Percentiles rank a stretch among this genome's conserved stretches.
phyloP scores from a whole-genome alignment of 2,113 vertebrate genomes.

The Corythornis madagascariensis region DNA sequence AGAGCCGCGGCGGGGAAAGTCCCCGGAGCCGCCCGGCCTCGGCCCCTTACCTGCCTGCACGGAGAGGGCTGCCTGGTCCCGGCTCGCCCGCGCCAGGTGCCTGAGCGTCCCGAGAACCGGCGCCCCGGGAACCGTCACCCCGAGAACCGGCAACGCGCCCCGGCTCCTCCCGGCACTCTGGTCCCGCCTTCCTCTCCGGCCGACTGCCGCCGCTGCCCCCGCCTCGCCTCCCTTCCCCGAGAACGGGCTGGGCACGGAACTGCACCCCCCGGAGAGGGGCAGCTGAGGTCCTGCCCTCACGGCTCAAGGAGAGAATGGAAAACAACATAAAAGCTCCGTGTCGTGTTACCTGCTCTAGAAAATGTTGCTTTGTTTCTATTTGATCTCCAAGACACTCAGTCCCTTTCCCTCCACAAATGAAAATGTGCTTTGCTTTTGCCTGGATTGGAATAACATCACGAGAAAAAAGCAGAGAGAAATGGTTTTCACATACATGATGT shows the following conservation, averaged over 20 bases:
- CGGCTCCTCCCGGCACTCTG: not conserved
- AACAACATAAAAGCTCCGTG: not conserved
- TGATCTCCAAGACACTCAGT: not conserved
- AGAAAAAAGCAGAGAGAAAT: not conserved
- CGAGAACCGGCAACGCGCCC: too few species aligned
- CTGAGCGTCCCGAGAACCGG: not conserved
- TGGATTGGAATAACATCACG: not conserved
- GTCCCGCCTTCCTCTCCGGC: not conserved
- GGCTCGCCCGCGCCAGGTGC: not conserved
- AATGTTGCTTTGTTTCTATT: not conserved
- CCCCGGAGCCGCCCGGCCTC: not conserved
- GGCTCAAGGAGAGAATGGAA: not conserved
- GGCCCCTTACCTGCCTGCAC: not conserved
- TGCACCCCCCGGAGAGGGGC: rapidly evolving
- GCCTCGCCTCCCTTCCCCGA: not conserved
- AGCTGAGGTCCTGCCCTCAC: not conserved
- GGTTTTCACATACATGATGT: not conserved
- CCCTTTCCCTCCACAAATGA: not conserved
- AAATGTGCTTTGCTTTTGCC: not conserved
- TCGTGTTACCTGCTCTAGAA: not conserved
- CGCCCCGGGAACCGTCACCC: not conserved
- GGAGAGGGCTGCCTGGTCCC: not conserved
- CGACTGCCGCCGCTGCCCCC: rapidly evolving
- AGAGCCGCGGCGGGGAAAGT: not conserved
- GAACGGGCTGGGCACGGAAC: not conserved